These are phyloP conservation scores for Aethes cnicana DNA, from an alignment of 2,888 invertebrate genomes.

Conservation along the genomic window DNA sequence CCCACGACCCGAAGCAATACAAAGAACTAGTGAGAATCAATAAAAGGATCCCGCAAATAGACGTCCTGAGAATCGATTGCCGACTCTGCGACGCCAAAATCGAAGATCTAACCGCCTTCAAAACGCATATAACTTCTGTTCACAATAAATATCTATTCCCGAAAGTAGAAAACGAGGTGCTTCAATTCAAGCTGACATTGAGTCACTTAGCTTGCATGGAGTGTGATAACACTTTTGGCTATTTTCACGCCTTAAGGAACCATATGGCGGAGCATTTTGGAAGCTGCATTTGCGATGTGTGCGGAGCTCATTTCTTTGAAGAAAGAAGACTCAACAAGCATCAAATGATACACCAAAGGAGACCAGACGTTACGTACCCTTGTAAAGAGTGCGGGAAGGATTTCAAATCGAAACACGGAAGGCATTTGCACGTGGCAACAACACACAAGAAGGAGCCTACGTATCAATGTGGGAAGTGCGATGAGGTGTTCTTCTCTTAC, in stretches of 20 bases:
- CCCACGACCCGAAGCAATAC: slow-evolving; percentile 58
- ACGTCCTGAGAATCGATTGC: slow-evolving; percentile 61
- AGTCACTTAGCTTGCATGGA: slow-evolving; percentile 52
- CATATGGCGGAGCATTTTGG: slow-evolving; percentile 73
- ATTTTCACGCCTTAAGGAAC: slow-evolving; percentile 65
- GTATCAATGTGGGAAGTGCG: slow-evolving; percentile 47
- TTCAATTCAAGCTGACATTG: slow-evolving; percentile 57
- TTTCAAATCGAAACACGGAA: slow-evolving; percentile 46
- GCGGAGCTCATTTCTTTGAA: slow-evolving; percentile 74
- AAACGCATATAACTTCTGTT: slow-evolving; percentile 48
- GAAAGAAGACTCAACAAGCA: slow-evolving; percentile 70
- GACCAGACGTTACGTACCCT: slow-evolving; percentile 53
- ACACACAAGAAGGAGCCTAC: slow-evolving; percentile 47
- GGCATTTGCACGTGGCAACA: slow-evolving; percentile 41
- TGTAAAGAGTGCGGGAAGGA: slow-evolving; percentile 60
- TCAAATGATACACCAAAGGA: slow-evolving; percentile 60
- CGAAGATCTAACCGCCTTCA: slow-evolving; percentile 50
- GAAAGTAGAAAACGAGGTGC: slow-evolving; percentile 49
- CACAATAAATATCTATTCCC: slow-evolving; percentile 49
- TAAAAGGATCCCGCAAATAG: slow-evolving; percentile 56
- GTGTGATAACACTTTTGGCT: slow-evolving; percentile 51
- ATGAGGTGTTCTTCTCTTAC: slow-evolving; percentile 42
- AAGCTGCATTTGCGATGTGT: slow-evolving; percentile 65
- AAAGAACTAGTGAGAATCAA: slow-evolving; percentile 46
- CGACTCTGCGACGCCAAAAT: slow-evolving; percentile 56